Conservation (phyloP, 2,113 vertebrate genomes). For the Oostethus manadensis region DNA sequence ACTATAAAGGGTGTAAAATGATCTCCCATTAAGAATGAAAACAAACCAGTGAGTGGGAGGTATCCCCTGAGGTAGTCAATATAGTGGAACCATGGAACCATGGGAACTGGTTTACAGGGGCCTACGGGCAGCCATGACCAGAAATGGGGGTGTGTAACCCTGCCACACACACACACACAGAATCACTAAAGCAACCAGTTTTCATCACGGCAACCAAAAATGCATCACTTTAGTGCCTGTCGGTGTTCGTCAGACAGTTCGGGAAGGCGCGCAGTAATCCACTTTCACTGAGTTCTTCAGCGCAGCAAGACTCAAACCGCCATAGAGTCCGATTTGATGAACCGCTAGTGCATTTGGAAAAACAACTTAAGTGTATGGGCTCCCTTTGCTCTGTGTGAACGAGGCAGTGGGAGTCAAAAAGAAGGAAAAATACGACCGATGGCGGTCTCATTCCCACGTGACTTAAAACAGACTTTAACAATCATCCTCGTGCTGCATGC, state of each 20-base stretch:
- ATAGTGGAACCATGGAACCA: slow-evolving; percentile 61
- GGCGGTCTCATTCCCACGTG: slow-evolving; percentile 44
- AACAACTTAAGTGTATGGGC: background rate
- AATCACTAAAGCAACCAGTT: slow-evolving; percentile 8
- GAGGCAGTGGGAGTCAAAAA: slow-evolving; percentile 17
- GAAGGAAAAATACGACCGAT: slow-evolving; percentile 7
- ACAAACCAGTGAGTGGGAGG: slow-evolving; percentile 68
- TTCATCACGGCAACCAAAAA: slow-evolving; percentile 34
- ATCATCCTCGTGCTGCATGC: slow-evolving; percentile 38
- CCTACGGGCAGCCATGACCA: slow-evolving; percentile 37
- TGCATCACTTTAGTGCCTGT: slow-evolving; percentile 21
- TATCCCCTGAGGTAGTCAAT: slow-evolving; percentile 60
- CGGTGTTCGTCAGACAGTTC: background rate
- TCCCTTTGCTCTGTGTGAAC: slow-evolving; percentile 6
- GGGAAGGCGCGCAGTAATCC: no score
- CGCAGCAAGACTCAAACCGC: no score
- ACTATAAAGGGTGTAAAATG: slow-evolving; percentile 55
- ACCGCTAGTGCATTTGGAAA: background rate
- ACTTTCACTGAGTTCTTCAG: no score
- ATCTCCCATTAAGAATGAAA: slow-evolving; percentile 69
- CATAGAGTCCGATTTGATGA: background rate
- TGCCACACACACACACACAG: slow-evolving; percentile 23
- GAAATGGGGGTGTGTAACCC: slow-evolving; percentile 46
- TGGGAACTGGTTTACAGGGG: slow-evolving; percentile 62
- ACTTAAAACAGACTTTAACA: slow-evolving; percentile 51